Evolutionary conservation across 1,140 invertebrate species (phyloP), one percentile per base, ranked within the genome.

Genomic region (Eriocheir sinensis): DNA sequence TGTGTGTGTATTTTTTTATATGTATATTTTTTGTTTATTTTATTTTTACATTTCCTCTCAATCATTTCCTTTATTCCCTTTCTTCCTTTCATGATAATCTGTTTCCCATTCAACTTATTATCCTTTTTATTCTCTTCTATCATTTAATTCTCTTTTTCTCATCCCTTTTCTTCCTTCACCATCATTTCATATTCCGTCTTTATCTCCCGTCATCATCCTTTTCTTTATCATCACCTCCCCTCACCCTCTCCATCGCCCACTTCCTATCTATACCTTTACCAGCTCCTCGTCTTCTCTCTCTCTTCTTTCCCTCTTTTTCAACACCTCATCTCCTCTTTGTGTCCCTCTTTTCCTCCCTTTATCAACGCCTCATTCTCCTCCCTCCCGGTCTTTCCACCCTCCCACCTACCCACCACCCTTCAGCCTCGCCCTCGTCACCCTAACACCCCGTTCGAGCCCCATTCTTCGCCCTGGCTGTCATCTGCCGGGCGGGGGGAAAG

Each of bases 391-490:
- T 34, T 30, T 44, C 48, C 41, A n/a, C 41, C 91, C 40, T 83
- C 80, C n/a, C 79, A 34, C 34, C 53, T 34, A 38, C 9, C 90
- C 90, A 32, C 30, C 2, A 12, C 34, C 79, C 79, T 3, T 36
- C 30, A 15, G 0, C 32, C 53, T 44, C n/a, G 6, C 40, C 91
- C 81, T 93, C 40, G n/a, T 80, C 41, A n/a, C 34, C 53, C n/a
- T 34, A 27, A 15, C 79, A 9, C 81, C 0, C 48, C 80, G 32
- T 44, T 48, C 85, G 9, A 17, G 21, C 53, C 60, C 93, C 85
- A 94, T 89, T 94, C 88, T 94, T 94, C 93, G 91, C 90, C 89
- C 32, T 90, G 89, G 38, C 93, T 94, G 93, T 94, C 93, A 94
- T 89, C 93, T 94, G 88, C 60, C 60, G 60, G 60, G 30, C 72